These are phyloP conservation scores for Nesometra sesokonis DNA, from an alignment of 35 echinoderm and acorn worm species.

Conservation along the genomic window DNA sequence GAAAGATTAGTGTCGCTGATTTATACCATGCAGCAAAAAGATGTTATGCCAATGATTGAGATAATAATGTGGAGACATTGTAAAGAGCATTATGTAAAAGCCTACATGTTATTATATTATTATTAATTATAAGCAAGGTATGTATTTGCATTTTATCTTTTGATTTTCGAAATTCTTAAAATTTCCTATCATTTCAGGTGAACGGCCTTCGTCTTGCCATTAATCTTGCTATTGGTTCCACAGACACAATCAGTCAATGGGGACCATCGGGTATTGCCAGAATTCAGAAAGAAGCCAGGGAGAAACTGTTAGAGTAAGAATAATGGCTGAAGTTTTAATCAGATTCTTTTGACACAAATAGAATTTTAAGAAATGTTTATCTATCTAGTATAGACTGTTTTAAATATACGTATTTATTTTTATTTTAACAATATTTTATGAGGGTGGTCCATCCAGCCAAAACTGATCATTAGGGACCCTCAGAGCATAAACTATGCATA, in stretches of 20 bases:
- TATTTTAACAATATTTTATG: no score
- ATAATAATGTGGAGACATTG: no score
- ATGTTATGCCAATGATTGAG: no score
- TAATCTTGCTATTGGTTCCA: constrained; percentile 64
- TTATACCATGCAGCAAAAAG: no score
- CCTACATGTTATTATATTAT: not conserved
- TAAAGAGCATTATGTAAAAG: no score
- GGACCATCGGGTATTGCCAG: constrained; percentile 10
- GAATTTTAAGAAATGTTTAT: no score
- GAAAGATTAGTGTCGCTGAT: no score
- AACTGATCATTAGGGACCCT: no score
- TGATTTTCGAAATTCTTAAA: not conserved
- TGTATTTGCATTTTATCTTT: not conserved
- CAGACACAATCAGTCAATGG: constrained; percentile 35
- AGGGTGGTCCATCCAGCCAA: no score
- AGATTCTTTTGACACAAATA: not conserved
- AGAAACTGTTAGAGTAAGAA: constrained; percentile 55
- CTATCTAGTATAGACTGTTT: no score
- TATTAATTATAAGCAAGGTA: not conserved
- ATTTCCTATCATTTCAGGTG: constrained; percentile 36
- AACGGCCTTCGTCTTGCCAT: constrained; percentile 78
- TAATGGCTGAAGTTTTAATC: not conserved
- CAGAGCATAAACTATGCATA: no score
- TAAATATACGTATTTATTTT: no score
- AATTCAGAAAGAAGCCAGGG: constrained; percentile 60